Evolutionary conservation across 1,140 invertebrate genomes (phyloP).

Genomic region (Chrysopa pallens): DNA sequence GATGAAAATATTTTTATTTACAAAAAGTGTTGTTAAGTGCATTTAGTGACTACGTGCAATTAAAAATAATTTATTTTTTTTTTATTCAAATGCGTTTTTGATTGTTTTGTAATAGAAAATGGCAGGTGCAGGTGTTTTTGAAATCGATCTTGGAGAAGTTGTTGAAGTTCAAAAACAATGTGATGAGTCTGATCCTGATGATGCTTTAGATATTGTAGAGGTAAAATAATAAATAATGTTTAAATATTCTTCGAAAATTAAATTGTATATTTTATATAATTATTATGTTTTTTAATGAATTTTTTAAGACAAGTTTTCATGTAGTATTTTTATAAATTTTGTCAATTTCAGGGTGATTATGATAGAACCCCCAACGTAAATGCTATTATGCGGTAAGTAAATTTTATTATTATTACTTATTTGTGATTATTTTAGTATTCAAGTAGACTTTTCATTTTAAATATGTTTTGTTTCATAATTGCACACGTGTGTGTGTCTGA

Average conservation of each 20-base stretch:
- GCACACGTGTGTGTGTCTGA: background rate
- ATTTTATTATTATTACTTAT: background rate
- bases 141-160: slow-evolving; percentile 69
- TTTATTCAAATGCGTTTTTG: background rate
- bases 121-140: slow-evolving; percentile 53
- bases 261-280: slow-evolving; percentile 7
- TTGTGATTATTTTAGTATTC: background rate
- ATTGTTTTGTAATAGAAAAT: background rate
- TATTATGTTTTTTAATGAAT: slow-evolving; percentile 8
- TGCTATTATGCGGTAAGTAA: slow-evolving; percentile 59
- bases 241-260: slow-evolving; percentile 2
- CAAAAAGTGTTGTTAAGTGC: background rate
- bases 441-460: background rate
- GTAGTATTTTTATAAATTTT: slow-evolving; percentile 12
- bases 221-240: slow-evolving; percentile 25
- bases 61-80: no score
- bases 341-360: slow-evolving; percentile 48
- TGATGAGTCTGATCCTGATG: slow-evolving; percentile 64
- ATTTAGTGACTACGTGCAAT: background rate
- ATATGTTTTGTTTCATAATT: background rate
- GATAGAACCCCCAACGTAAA: slow-evolving; percentile 58
- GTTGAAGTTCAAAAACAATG: slow-evolving; percentile 43
- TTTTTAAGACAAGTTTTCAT: slow-evolving; percentile 8
- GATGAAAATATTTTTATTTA: background rate
- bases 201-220: slow-evolving; percentile 67